Evolutionary conservation across 2,113 vertebrate species (phyloP).

Genomic region (Poeciliopsis retropinna): DNA sequence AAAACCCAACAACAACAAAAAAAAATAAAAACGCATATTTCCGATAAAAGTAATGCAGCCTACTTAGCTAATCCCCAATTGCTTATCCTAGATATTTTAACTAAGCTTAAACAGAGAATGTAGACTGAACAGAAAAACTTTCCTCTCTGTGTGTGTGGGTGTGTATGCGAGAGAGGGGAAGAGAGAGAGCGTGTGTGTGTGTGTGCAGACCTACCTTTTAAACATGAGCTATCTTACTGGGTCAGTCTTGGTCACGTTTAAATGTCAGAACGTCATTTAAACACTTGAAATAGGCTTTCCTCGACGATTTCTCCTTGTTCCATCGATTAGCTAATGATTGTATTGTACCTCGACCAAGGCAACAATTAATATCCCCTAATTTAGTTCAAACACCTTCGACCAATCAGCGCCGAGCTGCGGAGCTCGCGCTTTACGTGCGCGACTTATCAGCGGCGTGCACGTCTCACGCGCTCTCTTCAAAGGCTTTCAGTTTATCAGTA

Average conservation of each 20-base stretch:
- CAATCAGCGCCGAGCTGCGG: conserved; percentile 19
- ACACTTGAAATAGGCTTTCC: not conserved
- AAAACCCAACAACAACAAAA: too few relatives aligned
- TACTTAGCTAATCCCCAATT: too few relatives aligned
- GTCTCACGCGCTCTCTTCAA: not conserved
- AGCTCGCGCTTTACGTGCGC: not conserved
- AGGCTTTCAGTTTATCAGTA: too few relatives aligned
- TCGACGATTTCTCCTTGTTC: too few relatives aligned
- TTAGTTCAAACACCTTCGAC: not conserved
- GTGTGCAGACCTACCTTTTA: not conserved
- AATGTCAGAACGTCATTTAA: not conserved
- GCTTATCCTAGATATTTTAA: too few relatives aligned
- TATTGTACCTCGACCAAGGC: not conserved
- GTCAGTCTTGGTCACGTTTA: not conserved
- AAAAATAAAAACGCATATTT: too few relatives aligned
- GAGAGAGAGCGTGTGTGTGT: not conserved
- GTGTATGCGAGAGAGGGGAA: not conserved
- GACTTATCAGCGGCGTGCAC: too few relatives aligned
- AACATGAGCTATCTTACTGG: not conserved
- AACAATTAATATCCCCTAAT: conserved; percentile 28
- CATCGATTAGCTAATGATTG: not conserved
- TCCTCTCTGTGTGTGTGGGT: not conserved
- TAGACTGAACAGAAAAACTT: not conserved
- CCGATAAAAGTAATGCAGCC: too few relatives aligned
- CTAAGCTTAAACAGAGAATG: not conserved